Evolutionary conservation across 2,113 vertebrate genomes (phyloP).

Genomic region (Dipodomys spectabilis): DNA sequence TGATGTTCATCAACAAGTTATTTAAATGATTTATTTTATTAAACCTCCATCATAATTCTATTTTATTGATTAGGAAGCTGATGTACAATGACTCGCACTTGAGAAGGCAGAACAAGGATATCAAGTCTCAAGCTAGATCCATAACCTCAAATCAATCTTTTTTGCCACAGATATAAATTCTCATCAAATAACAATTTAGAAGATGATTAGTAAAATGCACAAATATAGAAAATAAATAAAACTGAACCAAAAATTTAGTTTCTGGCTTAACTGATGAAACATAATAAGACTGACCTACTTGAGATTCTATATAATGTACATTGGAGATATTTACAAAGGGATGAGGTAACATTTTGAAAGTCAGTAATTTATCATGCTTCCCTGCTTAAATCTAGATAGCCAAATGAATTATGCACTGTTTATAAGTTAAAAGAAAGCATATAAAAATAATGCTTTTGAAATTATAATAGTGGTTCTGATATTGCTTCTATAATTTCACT

Average conservation of each 20-base stretch:
- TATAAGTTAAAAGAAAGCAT: conserved; percentile 27
- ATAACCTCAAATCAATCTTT: background rate
- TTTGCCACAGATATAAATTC: background rate
- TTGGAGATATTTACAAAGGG: background rate
- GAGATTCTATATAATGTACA: background rate
- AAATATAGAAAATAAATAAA: conserved; percentile 21
- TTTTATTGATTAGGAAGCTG: background rate
- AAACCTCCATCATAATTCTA: background rate
- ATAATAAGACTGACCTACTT: background rate
- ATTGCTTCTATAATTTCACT: background rate
- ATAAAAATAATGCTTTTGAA: background rate
- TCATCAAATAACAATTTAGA: conserved; percentile 8
- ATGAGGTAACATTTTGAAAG: background rate
- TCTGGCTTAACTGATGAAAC: background rate
- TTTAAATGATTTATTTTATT: background rate
- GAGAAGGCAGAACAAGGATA: background rate
- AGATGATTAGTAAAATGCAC: background rate
- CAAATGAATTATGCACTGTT: conserved; percentile 2
- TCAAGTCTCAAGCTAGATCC: background rate
- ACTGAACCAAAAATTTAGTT: background rate
- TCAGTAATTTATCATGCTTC: background rate
- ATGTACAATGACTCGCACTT: background rate
- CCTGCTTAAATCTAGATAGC: conserved; percentile 7
- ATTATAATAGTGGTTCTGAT: conserved; percentile 38
- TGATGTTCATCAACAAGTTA: background rate